Base-by-base conservation (phyloP, 2,797 vertebrate species). In the Pelobates cultripes region DNA sequence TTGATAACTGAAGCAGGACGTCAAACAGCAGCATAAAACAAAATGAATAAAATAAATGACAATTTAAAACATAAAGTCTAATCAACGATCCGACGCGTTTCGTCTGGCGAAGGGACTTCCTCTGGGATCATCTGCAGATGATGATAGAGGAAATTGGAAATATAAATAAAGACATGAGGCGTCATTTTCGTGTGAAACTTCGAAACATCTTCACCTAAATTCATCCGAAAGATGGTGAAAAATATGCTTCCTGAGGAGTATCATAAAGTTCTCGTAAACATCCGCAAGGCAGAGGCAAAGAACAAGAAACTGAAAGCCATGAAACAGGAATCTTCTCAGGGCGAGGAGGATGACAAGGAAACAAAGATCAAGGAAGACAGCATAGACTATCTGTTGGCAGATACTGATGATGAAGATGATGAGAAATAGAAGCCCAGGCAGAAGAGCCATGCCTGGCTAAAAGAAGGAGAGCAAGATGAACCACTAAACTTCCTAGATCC, bases 401-500 rank as follows among this genome's bases (percentile, higher is more conserved):
- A 99, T 73, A 96, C 97, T 0, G 98, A 98, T 86, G 86, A 95
- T 47, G 94, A 93, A 88, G 87, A 95, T 13, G 92, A 94, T 86
- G 86, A 95, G n/a, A 90, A 87, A 47, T 92, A 92, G 44, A 90
- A 86, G 79, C 66, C 80, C 69, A 88, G 87, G 41, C 93, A 91
- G 80, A 96, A 93, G 89, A 94, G 92, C 41, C 90, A 85, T 44
- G 97, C 97, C 0, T 99, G 98, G 98, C 93, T 99, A 72, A 97
- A 98, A 87, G 98, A 99, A 88, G 97, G 98, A n/a, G 94, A 89
- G 74, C 94, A 91, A 7, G 98, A 99, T 1, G 97, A 99, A 60
- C 98, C 98, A 0, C 96, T 99, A 76, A 99, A 99, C 89, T 99
- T 99, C 91, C 91, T 99, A 85, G 97, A 99, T 86, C 93, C 97